phyloP scores from a whole-genome alignment of 2,113 vertebrate species.

The Cepphus grylle region DNA sequence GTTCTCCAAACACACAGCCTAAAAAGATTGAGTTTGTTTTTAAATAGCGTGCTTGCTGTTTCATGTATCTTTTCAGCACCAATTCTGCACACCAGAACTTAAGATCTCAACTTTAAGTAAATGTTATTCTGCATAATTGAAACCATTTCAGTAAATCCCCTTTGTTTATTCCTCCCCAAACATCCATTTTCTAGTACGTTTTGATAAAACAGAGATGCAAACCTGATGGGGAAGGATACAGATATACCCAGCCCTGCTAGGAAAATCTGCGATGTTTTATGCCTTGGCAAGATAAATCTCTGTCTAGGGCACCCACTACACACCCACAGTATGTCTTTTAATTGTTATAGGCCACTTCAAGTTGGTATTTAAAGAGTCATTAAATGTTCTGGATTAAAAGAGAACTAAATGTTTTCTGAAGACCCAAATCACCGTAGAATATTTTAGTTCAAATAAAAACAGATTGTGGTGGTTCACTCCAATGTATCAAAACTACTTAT shows the following conservation, averaged over 20 bases:
- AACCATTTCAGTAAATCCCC: background rate
- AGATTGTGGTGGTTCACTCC: constrained; percentile 1
- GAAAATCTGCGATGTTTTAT: background rate
- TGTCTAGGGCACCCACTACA: background rate
- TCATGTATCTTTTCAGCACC: background rate
- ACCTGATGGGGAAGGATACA: background rate
- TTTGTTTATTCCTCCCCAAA: background rate
- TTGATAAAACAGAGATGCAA: background rate
- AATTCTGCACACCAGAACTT: background rate
- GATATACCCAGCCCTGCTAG: background rate
- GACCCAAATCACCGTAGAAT: background rate
- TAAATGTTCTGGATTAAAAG: constrained; percentile 26
- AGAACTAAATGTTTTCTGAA: constrained; percentile 28
- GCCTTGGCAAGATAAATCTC: background rate
- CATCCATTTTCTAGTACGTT: background rate
- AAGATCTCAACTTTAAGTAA: background rate
- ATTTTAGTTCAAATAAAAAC: constrained; percentile 47
- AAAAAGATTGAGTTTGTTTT: background rate
- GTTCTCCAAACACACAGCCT: background rate
- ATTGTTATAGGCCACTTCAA: background rate
- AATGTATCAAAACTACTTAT: background rate
- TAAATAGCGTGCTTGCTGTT: background rate
- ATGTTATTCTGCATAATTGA: background rate
- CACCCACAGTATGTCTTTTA: background rate
- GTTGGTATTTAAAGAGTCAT: background rate